phyloP scores from a whole-genome alignment of 2,113 vertebrate species.

The Astur gentilis region DNA sequence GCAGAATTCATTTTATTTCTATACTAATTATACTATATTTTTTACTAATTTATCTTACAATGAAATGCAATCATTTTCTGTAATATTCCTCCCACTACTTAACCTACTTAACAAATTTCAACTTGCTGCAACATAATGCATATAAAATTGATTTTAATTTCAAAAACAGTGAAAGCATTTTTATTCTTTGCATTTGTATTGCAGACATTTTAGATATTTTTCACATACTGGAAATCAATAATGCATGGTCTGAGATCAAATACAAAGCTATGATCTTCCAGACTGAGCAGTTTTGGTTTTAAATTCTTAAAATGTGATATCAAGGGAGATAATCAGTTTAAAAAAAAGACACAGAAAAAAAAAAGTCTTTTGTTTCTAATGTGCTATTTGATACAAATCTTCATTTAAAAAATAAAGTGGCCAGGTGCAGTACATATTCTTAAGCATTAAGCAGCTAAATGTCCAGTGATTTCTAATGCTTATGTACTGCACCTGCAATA shows the following conservation, averaged over 20 bases:
- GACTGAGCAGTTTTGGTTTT: background rate
- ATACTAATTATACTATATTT: background rate
- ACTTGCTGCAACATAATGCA: background rate
- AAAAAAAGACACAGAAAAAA: background rate
- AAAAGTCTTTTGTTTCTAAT: background rate
- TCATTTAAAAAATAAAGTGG: background rate
- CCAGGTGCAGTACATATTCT: background rate
- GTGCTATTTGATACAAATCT: background rate
- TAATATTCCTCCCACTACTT: slow-evolving; percentile 33
- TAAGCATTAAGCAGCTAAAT: background rate
- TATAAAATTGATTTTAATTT: slow-evolving; percentile 47
- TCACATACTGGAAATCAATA: slow-evolving; percentile 29
- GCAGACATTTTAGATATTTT: slow-evolving; percentile 13
- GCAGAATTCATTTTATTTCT: background rate
- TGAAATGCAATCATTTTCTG: background rate
- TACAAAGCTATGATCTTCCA: background rate
- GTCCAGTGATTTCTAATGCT: background rate
- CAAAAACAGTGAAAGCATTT: slow-evolving; percentile 4
- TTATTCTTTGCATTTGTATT: slow-evolving; percentile 26
- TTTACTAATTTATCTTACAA: background rate
- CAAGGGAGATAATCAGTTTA: background rate
- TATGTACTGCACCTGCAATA: background rate
- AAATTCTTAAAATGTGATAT: slow-evolving; percentile 38
- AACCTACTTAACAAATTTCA: slow-evolving; percentile 25
- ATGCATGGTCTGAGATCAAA: slow-evolving; percentile 29